Percentiles rank a stretch among this genome's conserved stretches.
These are phyloP conservation scores for Danaus chrysippus DNA, from an alignment of 2,888 invertebrate genomes.

Conservation along the genomic window DNA sequence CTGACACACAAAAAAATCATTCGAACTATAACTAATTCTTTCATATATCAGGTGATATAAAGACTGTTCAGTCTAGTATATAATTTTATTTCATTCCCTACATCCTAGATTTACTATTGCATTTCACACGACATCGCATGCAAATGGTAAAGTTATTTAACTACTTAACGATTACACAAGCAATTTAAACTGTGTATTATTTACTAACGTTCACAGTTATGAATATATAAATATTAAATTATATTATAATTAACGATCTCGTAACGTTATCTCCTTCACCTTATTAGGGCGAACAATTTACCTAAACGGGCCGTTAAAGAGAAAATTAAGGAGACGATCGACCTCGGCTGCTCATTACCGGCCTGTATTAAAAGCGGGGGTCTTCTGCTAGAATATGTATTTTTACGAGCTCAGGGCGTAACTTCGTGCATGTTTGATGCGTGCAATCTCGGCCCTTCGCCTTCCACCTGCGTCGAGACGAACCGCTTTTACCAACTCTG, in stretches of 20 bases:
- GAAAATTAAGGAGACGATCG: conserved; percentile 71
- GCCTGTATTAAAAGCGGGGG: conserved; percentile 70
- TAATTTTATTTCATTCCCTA: no score
- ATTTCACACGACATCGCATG: no score
- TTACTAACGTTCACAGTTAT: conserved; percentile 26
- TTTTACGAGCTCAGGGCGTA: conserved; percentile 69
- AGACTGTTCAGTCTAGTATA: no score
- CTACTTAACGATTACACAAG: conserved; percentile 14
- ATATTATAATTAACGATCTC: conserved; percentile 33
- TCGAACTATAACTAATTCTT: no score
- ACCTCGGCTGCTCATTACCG: conserved; percentile 70
- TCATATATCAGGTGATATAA: no score
- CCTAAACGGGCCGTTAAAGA: conserved; percentile 64
- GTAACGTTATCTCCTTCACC: conserved; percentile 46
- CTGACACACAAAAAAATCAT: no score
- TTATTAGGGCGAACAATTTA: conserved; percentile 55
- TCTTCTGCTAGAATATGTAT: conserved; percentile 74
- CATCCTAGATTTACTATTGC: no score
- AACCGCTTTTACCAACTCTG: conserved; percentile 29
- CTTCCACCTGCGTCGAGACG: conserved; percentile 37
- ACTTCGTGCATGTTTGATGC: conserved; percentile 71
- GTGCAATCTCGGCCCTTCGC: conserved; percentile 60
- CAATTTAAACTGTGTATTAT: conserved; percentile 6
- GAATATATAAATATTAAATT: conserved; percentile 26
- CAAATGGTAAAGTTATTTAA: no score